Evolutionary conservation across 2,888 invertebrate genomes (phyloP).

Genomic region (Liopterus haemorrhoidalis): DNA sequence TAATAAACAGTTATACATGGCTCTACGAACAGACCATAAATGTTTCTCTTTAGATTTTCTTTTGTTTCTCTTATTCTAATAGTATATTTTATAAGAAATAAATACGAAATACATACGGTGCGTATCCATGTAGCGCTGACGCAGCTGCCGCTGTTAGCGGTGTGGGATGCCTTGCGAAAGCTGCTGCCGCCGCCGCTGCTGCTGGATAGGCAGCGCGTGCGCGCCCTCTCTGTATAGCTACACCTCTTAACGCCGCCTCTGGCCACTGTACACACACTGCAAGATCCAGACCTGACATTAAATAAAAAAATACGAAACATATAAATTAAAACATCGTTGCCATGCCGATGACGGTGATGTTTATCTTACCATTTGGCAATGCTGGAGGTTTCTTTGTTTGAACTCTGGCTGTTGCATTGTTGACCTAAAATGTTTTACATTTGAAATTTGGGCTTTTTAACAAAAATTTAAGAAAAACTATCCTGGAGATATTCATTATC

Average conservation of each 20-base stretch:
- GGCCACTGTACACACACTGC: constrained; percentile 90
- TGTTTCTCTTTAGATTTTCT: background rate
- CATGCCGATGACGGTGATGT: background rate
- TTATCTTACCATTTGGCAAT: constrained; percentile 79
- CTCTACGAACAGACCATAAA: background rate
- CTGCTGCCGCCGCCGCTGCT: constrained; percentile 69
- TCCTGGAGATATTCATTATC: too few relatives aligned
- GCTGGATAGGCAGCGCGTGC: constrained; percentile 60
- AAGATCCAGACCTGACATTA: constrained; percentile 41
- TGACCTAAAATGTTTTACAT: too few relatives aligned
- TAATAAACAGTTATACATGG: background rate
- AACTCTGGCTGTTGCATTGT: constrained; percentile 99
- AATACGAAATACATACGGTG: constrained; percentile 69
- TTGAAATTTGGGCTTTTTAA: too few relatives aligned
- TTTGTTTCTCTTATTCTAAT: too few relatives aligned
- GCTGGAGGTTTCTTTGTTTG: constrained; percentile 97
- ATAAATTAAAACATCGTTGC: background rate
- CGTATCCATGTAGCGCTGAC: constrained; percentile 80
- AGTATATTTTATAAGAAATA: constrained; percentile 40
- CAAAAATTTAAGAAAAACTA: too few relatives aligned
- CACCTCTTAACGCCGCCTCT: constrained; percentile 78
- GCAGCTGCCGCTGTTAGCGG: constrained; percentile 66
- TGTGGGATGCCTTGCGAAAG: constrained; percentile 60
- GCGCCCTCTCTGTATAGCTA: constrained; percentile 75
- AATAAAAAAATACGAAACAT: constrained; percentile 42